Percentiles rank a stretch among this genome's conserved stretches.
These are phyloP conservation scores for Rostratula benghalensis DNA, from an alignment of 2,113 vertebrate species.

Conservation along the genomic window DNA sequence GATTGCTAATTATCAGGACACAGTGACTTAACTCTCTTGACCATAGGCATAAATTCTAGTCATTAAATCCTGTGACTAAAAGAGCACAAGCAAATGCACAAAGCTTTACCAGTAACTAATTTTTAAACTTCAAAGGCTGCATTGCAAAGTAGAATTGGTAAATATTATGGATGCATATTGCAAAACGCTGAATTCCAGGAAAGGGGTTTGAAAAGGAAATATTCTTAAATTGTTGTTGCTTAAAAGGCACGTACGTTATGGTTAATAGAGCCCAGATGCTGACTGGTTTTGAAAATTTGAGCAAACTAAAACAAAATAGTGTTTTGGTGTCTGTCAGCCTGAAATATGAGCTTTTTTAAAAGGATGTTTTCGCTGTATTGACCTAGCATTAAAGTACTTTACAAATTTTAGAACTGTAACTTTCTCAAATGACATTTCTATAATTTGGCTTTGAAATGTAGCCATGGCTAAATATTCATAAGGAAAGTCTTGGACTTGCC, in stretches of 20 bases:
- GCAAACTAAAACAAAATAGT: slow-evolving; percentile 72
- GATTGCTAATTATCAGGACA: not conserved
- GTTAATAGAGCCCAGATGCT: slow-evolving; percentile 77
- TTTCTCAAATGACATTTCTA: slow-evolving; percentile 55
- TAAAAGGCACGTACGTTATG: slow-evolving; percentile 44
- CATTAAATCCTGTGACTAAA: not conserved
- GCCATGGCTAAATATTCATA: not conserved
- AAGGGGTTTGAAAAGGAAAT: slow-evolving; percentile 66
- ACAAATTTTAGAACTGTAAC: slow-evolving; percentile 44
- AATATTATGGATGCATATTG: slow-evolving; percentile 44
- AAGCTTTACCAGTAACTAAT: not conserved
- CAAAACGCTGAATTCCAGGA: slow-evolving; percentile 57
- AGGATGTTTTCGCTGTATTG: slow-evolving; percentile 14
- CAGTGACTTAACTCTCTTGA: not conserved
- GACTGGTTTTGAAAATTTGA: slow-evolving; percentile 57
- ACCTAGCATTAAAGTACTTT: slow-evolving; percentile 57
- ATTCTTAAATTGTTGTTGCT: slow-evolving; percentile 65
- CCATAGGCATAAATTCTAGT: not conserved
- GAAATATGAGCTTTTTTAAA: slow-evolving; percentile 74
- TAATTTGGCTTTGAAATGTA: slow-evolving; percentile 37
- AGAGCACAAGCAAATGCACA: not conserved
- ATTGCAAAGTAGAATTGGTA: not conserved
- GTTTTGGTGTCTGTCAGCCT: slow-evolving; percentile 65
- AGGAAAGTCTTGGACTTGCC: slow-evolving; percentile 4
- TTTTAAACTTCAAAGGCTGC: slow-evolving; percentile 54